These are phyloP conservation scores for Allacma fusca DNA, from an alignment of 2,888 invertebrate genomes.

Conservation along the genomic window DNA sequence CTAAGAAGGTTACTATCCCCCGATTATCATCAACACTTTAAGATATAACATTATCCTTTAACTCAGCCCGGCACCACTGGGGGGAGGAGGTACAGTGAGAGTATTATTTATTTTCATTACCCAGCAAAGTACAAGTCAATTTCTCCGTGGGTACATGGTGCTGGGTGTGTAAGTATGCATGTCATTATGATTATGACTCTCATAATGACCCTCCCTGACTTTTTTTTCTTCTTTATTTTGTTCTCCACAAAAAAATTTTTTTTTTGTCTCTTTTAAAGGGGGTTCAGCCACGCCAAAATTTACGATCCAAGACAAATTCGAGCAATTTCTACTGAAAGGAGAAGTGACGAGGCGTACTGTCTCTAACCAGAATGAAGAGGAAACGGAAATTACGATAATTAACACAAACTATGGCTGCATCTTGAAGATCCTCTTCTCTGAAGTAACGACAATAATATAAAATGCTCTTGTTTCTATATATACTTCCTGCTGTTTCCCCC, in stretches of 20 bases:
- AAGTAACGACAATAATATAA: constrained; percentile 32
- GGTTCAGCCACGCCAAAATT: constrained; percentile 40
- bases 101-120: constrained; percentile 19
- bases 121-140: background rate
- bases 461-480: no score
- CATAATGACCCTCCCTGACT: constrained; percentile 13
- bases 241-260: background rate
- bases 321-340: constrained; percentile 41
- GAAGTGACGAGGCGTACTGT: constrained; percentile 40
- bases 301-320: constrained; percentile 44
- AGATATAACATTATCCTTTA: no score
- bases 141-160: background rate
- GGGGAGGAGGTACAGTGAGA: background rate
- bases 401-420: constrained; percentile 44
- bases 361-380: constrained; percentile 42
- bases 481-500: no score
- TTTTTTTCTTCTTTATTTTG: background rate
- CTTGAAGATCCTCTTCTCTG: constrained; percentile 42
- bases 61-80: no score
- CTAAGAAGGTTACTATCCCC: no score
- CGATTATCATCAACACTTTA: no score
- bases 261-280: constrained; percentile 12
- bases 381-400: constrained; percentile 46
- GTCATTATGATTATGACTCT: background rate
- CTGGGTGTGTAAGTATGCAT: background rate